phyloP scores from a whole-genome alignment of 2,888 invertebrate species.

The Leistus spinibarbis region DNA sequence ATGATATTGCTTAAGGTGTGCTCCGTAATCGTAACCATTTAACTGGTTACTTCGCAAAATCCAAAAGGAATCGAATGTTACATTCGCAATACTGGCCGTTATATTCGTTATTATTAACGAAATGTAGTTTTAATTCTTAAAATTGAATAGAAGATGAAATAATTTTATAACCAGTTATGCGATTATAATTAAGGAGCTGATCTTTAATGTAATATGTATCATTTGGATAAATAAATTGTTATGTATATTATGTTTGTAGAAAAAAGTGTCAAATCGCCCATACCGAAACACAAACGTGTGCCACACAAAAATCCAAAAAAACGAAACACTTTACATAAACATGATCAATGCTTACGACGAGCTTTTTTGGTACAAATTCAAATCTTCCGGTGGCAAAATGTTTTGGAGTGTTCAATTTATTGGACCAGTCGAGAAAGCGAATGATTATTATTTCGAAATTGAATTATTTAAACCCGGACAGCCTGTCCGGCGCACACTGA shows the following conservation, averaged over 20 bases:
- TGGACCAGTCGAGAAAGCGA: constrained; percentile 42
- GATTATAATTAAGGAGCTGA: too few relatives aligned
- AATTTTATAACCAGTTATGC: too few relatives aligned
- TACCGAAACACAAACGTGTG: constrained; percentile 44
- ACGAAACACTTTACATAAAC: constrained; percentile 45
- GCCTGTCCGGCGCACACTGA: constrained; percentile 41
- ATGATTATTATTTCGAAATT: constrained; percentile 45
- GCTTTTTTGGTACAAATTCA: constrained; percentile 48
- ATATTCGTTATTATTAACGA: too few relatives aligned
- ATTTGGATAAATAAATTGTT: too few relatives aligned
- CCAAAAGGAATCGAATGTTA: too few relatives aligned
- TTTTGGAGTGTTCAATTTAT: constrained; percentile 46
- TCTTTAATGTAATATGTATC: too few relatives aligned
- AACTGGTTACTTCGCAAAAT: too few relatives aligned
- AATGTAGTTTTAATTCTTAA: too few relatives aligned
- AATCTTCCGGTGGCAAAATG: constrained; percentile 42
- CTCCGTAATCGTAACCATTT: too few relatives aligned
- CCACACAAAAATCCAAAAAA: constrained; percentile 44
- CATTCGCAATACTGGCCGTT: too few relatives aligned
- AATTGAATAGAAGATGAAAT: too few relatives aligned
- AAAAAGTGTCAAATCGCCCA: constrained; percentile 44
- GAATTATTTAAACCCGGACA: constrained; percentile 44
- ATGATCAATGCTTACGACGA: constrained; percentile 44
- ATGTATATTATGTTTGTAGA: constrained; percentile 5
- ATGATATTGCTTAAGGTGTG: too few relatives aligned